Base-by-base conservation (phyloP, 2,888 invertebrate species). In the Eurytoma californica region DNA sequence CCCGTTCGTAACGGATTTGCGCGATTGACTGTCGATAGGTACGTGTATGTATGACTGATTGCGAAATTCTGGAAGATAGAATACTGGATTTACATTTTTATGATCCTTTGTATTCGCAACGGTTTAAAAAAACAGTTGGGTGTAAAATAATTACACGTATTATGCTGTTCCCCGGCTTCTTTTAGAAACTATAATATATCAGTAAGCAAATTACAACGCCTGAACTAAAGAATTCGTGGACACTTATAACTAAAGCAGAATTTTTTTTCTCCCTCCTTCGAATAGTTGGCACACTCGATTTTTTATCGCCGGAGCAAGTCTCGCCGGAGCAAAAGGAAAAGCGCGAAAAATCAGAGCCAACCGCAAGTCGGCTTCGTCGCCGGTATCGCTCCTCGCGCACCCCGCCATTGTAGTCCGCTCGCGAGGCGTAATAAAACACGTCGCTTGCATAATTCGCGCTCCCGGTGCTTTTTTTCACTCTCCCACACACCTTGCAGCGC, bases 381-480 rank as follows among this genome's bases (percentile, higher is more conserved):
- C n/a, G 53, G 16, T 53, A 53, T 14, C 30, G 30, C 18, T 18
- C 12, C 61, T 16, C n/a, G 30, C 24, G 30, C 61, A 16, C 30
- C 61, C 39, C 61, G n/a, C 28, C 12, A 28, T 60, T 28, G 58
- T 39, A 39, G 39, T 39, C 39, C 7, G 39, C 39, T 7, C 39
- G 7, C 13, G n/a, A 39, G 39, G n/a, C 39, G 61, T n/a, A 63
- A 63, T 63, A 63, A 39, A 63, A 63, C 63, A 39, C 20, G 39
- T 7, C 63, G 39, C 63, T 47, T 63, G 63, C 63, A 63, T 63
- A 63, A 63, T 63, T 18, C 47, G 47, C 47, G 63, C 63, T 18
- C 18, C 39, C 18, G 39, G 16, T 39, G 5, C 18, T 63, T 18
- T 47, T 63, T 63, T 39, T 39, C 39, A 39, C 39, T 39, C 39